Evolutionary conservation across 2,888 invertebrate genomes (phyloP).

Genomic region (Adelphocoris suturalis): DNA sequence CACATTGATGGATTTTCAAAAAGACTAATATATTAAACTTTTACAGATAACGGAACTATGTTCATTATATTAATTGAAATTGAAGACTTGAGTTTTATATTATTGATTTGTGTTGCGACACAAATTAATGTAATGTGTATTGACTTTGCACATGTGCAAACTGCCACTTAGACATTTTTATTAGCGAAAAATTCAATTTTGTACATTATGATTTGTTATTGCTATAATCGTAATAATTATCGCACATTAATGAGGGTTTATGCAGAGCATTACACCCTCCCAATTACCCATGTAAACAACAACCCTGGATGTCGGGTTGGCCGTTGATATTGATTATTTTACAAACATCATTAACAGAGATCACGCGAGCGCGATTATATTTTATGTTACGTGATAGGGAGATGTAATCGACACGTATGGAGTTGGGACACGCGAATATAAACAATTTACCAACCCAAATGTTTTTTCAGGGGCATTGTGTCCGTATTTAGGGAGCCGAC

Average conservation of each 20-base stretch:
- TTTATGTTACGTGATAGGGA: not conserved
- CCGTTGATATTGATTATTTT: slow-evolving; percentile 9
- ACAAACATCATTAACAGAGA: slow-evolving; percentile 15
- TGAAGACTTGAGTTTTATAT: too few species aligned
- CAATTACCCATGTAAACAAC: slow-evolving; percentile 9
- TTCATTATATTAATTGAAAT: too few species aligned
- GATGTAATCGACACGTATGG: slow-evolving; percentile 5
- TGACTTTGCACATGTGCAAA: too few species aligned
- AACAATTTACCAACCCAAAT: not conserved
- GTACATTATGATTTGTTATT: too few species aligned
- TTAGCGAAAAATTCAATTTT: too few species aligned
- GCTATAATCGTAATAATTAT: too few species aligned
- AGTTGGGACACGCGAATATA: not conserved
- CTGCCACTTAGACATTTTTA: too few species aligned
- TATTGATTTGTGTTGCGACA: too few species aligned
- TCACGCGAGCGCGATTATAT: slow-evolving; percentile 23
- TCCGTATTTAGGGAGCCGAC: not conserved
- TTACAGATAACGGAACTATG: too few species aligned
- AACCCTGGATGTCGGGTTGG: not conserved
- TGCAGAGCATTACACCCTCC: slow-evolving; percentile 9
- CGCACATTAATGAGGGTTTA: not conserved
- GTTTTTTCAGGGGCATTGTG: not conserved
- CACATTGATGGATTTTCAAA: too few species aligned
- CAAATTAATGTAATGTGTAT: too few species aligned
- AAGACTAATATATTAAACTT: too few species aligned